Base-by-base conservation (phyloP, 2,113 vertebrate species). In the Talpa occidentalis region DNA sequence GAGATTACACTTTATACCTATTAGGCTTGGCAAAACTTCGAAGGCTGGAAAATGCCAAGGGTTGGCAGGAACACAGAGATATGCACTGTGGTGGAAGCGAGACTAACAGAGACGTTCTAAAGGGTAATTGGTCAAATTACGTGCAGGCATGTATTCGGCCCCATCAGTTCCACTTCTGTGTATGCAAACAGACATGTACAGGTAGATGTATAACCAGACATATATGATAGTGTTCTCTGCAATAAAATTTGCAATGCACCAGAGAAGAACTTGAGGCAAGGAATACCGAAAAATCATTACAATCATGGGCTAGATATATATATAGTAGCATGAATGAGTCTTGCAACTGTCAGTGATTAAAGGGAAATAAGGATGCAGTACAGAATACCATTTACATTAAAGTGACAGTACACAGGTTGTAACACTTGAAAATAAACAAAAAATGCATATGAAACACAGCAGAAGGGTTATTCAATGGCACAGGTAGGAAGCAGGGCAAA, bases 121-220 rank as follows among this genome's bases (percentile, higher is more conserved):
- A 64, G 40, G 54, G 52, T 22, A 44, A 64, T 0, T 89, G 54
- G 74, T 59, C 24, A 60, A 3, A 42, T 59, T 56, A 66, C 64
- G 47, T 35, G 30, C 1, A 7, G 0, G 10, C 52, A 17, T 5
- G 21, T 12, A 16, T 1, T 32, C n/a, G 1, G 22, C 12, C 30
- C 59, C 32, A 32, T 74, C n/a, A 26, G 47, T 12, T 73, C 28
- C 22, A n/a, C 42, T 91, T 54, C 16, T 4, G 77, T 16, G 66
- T 70, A 11, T n/a, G 22, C 54, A 79, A 19, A 93, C 24, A 28
- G 40, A 37, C 24, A 60, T 26, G 22, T 21, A 74, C 26, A 76
- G 49, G 9, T 32, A 42, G 30, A 32, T 28, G 22, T 12, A 2
- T 15, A 59, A 49, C 10, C 67, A 40, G 1, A 11, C 30, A 35